phyloP scores from a whole-genome alignment of 2,113 vertebrate species.

The Cichladusa arquata region DNA sequence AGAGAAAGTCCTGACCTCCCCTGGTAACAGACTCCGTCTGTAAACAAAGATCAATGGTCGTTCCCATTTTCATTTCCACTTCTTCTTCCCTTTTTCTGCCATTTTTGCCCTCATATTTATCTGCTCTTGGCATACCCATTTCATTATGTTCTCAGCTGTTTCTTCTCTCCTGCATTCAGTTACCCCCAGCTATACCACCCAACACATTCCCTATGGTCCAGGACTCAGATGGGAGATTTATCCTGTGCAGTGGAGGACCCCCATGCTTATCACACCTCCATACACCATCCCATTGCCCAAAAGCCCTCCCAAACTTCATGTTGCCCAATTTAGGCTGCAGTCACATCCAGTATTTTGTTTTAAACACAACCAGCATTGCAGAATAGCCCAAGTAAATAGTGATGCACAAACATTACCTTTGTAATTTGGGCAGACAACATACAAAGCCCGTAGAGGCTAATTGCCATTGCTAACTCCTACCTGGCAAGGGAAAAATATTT shows the following conservation, averaged over 20 bases:
- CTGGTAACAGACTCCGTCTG: neutral
- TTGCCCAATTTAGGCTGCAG: neutral
- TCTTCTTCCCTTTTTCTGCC: neutral
- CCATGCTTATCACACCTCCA: neutral
- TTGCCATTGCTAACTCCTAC: neutral
- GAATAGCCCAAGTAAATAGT: neutral
- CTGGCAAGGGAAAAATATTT: slow-evolving; percentile 19
- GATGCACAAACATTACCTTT: neutral
- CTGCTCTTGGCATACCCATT: neutral
- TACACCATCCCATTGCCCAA: neutral
- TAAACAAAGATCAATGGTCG: neutral
- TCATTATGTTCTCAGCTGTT: neutral
- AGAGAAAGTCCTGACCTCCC: neutral
- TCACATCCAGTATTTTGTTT: neutral
- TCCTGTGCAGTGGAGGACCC: neutral
- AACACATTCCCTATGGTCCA: neutral
- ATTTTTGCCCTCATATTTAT: neutral
- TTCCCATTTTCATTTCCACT: neutral
- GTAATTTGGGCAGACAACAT: neutral
- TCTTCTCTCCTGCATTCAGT: neutral
- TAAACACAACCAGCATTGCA: neutral
- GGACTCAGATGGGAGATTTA: neutral
- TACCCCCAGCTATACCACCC: neutral
- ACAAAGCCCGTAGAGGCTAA: neutral
- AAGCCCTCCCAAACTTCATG: neutral